These are phyloP conservation scores for Hydrocynus forskahlii DNA, from an alignment of 2,797 vertebrate species.

Conservation along the genomic window DNA sequence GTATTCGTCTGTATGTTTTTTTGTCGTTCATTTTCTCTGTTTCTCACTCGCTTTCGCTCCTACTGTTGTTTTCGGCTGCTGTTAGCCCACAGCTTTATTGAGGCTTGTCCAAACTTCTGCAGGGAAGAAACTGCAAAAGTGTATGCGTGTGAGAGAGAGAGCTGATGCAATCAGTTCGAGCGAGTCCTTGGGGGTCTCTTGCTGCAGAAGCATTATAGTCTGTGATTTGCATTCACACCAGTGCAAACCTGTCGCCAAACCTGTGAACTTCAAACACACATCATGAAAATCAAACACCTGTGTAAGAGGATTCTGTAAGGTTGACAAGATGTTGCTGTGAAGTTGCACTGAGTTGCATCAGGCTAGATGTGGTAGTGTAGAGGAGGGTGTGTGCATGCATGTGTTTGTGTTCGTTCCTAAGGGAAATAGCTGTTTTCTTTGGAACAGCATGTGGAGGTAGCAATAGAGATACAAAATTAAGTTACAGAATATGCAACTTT, in stretches of 20 bases:
- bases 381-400: constrained; percentile 17
- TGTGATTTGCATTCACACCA: constrained; percentile 56
- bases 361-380: constrained; percentile 37
- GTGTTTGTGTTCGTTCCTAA: constrained; percentile 33
- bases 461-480: constrained; percentile 8
- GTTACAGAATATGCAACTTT: too few species aligned
- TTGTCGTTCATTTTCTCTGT: too few species aligned
- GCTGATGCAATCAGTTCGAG: constrained; percentile 57
- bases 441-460: constrained; percentile 37
- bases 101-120: not conserved
- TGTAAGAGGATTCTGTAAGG: constrained; percentile 53
- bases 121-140: not conserved
- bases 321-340: constrained; percentile 59
- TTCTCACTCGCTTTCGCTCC: too few species aligned
- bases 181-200: constrained; percentile 39
- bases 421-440: constrained; percentile 57
- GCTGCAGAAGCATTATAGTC: constrained; percentile 32
- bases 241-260: constrained; percentile 21
- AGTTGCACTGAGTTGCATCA: constrained; percentile 58
- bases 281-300: constrained; percentile 52
- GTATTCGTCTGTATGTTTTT: too few species aligned
- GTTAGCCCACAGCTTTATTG: too few species aligned
- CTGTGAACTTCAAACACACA: constrained; percentile 39
- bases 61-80: too few species aligned
- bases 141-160: constrained; percentile 10